phyloP scores from a whole-genome alignment of 2,113 vertebrate genomes.

The Bambusicola thoracicus region DNA sequence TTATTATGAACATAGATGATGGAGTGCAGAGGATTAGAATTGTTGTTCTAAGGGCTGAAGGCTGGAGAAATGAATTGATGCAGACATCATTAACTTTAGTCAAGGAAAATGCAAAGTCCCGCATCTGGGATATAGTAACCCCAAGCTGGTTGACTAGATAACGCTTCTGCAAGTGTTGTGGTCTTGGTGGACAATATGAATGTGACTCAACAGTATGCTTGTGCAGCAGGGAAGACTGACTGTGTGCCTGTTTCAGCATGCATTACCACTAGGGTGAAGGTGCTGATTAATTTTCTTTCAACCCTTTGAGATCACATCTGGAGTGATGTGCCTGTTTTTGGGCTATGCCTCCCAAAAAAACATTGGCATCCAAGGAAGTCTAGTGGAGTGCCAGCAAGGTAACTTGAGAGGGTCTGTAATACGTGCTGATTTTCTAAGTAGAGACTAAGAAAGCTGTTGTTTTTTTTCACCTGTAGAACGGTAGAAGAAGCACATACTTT shows the following conservation, averaged over 20 bases:
- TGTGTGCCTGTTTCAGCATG: background rate
- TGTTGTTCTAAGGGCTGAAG: background rate
- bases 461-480: background rate
- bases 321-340: background rate
- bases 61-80: background rate
- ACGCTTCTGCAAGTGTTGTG: background rate
- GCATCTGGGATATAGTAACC: background rate
- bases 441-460: background rate
- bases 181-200: background rate
- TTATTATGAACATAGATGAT: background rate
- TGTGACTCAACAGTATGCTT: background rate
- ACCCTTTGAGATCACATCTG: background rate
- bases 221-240: rapidly evolving
- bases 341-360: background rate
- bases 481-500: rapidly evolving
- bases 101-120: background rate
- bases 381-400: background rate
- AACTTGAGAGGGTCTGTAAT: background rate
- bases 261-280: too few relatives aligned
- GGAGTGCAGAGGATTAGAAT: background rate
- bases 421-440: background rate
- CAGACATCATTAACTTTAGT: background rate
- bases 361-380: background rate
- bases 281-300: background rate
- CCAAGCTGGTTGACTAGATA: background rate